These are phyloP conservation scores for Phrixothrix hirtus DNA, from an alignment of 2,888 invertebrate species.

Conservation along the genomic window DNA sequence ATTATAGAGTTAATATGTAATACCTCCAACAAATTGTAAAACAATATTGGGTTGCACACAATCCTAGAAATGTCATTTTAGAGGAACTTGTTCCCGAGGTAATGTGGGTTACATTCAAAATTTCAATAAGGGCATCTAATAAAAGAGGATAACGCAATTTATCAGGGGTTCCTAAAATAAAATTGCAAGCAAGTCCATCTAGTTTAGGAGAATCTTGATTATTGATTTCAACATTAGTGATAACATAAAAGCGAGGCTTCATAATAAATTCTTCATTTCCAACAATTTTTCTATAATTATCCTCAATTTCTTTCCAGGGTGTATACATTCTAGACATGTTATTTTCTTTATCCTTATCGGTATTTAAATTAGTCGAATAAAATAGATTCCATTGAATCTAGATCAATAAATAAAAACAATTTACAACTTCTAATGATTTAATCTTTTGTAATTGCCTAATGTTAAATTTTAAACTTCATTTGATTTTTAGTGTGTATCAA, in stretches of 20 bases:
- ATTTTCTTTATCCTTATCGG: constrained; percentile 62
- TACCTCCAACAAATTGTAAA: constrained; percentile 84
- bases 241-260: constrained; percentile 89
- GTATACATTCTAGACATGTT: constrained; percentile 67
- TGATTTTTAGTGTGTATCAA: too few species aligned
- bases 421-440: too few species aligned
- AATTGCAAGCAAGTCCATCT: constrained; percentile 91
- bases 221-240: constrained; percentile 77
- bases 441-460: too few species aligned
- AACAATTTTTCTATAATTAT: constrained; percentile 67
- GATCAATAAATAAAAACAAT: constrained; percentile 19
- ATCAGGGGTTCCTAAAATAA: constrained; percentile 89
- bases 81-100: constrained; percentile 53
- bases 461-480: too few species aligned
- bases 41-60: constrained; percentile 89
- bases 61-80: constrained; percentile 62
- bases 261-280: constrained; percentile 69
- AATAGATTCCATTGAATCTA: constrained; percentile 81
- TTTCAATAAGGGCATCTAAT: constrained; percentile 81
- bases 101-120: constrained; percentile 80
- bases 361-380: constrained; percentile 65
- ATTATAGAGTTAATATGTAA: constrained; percentile 20
- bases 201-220: constrained; percentile 86
- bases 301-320: constrained; percentile 76
- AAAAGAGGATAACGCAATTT: constrained; percentile 86